Conservation (phyloP, 2,113 vertebrate genomes). For the Azemiops feae region DNA sequence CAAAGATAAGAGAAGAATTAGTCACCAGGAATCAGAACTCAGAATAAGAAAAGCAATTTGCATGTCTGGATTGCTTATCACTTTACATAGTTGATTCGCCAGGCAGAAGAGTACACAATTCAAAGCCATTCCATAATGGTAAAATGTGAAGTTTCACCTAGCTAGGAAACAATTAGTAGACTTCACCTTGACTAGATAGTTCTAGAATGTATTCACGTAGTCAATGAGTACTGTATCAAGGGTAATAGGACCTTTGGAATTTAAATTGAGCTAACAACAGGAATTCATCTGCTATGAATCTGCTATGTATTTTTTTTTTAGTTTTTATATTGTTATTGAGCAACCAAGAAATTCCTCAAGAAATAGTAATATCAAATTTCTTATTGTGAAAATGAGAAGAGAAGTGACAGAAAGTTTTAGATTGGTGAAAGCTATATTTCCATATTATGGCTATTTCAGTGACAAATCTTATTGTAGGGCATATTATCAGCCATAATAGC, state of each 20-base stretch:
- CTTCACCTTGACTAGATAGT: not conserved
- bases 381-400: not conserved
- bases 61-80: not conserved
- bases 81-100: not conserved
- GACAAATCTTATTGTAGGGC: conserved; percentile 5
- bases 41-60: not conserved
- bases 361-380: not conserved
- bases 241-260: not conserved
- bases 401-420: not conserved
- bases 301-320: not conserved
- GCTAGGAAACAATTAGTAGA: not conserved
- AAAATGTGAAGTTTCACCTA: not conserved
- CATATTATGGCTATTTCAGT: not conserved
- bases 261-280: not conserved
- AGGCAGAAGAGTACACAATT: not conserved
- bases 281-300: too few species aligned
- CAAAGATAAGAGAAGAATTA: not conserved
- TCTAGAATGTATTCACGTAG: not conserved
- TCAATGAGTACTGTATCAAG: not conserved
- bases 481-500: not conserved
- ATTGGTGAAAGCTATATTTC: conserved; percentile 3
- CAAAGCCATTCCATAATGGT: not conserved
- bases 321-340: not conserved
- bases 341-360: not conserved
- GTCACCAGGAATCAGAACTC: not conserved